Conservation (phyloP, 2,888 invertebrate species). For the Heliconius charithonia region DNA sequence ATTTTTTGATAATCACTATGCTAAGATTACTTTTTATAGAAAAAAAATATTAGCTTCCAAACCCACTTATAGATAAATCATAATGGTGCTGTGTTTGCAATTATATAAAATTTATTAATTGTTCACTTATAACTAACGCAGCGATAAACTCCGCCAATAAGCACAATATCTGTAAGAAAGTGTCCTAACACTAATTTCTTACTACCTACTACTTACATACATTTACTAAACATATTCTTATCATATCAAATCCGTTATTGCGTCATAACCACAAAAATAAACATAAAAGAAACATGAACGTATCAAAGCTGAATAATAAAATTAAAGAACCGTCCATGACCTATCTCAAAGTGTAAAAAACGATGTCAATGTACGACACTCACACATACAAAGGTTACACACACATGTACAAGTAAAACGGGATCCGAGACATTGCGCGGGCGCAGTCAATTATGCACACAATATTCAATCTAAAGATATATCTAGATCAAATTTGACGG, state of each 20-base stretch:
- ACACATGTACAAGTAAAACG: constrained; percentile 46
- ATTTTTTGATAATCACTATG: too few relatives aligned
- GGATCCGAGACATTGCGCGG: constrained; percentile 48
- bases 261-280: constrained; percentile 15
- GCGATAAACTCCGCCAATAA: background rate
- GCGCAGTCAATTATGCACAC: constrained; percentile 46
- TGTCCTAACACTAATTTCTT: background rate
- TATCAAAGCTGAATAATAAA: constrained; percentile 39
- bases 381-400: constrained; percentile 39
- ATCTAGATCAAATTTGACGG: constrained; percentile 40
- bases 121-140: too few relatives aligned
- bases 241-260: background rate
- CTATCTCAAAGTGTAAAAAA: constrained; percentile 52
- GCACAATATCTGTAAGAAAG: background rate
- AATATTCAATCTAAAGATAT: constrained; percentile 43
- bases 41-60: too few relatives aligned
- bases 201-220: background rate
- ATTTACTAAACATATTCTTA: background rate
- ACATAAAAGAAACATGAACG: background rate
- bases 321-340: constrained; percentile 45
- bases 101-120: too few relatives aligned
- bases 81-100: too few relatives aligned
- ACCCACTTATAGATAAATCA: too few relatives aligned
- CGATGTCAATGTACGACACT: constrained; percentile 51
- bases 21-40: too few relatives aligned